A percentile compares a stretch with the other conserved stretches of the same genome.
These are phyloP conservation scores for Hemiprocne comata DNA, from an alignment of 2,113 vertebrate species.

Conservation along the genomic window DNA sequence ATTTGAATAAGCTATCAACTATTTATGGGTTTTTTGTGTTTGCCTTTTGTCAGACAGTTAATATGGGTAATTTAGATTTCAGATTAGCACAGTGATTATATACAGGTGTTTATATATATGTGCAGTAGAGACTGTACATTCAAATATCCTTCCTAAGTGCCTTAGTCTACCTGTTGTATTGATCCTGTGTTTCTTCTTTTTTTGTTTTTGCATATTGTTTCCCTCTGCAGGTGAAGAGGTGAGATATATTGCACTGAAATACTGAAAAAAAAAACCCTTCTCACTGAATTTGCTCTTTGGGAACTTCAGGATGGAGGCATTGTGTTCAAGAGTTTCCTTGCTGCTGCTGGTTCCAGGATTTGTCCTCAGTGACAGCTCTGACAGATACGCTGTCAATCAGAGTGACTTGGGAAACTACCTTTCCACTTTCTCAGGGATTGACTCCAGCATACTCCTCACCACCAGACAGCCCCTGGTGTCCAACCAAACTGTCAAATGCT, in stretches of 20 bases:
- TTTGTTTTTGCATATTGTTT: background rate
- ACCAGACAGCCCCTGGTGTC: slow-evolving; percentile 64
- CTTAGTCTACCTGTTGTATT: background rate
- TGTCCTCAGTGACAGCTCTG: slow-evolving; percentile 66
- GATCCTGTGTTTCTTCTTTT: background rate
- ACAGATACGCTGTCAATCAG: slow-evolving; percentile 61
- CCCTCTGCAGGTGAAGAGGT: slow-evolving; percentile 46
- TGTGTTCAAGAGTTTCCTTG: slow-evolving; percentile 66
- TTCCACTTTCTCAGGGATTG: slow-evolving; percentile 59
- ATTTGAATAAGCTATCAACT: background rate
- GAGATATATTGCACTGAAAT: background rate
- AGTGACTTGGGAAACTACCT: slow-evolving; percentile 42
- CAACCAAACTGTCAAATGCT: slow-evolving; percentile 74
- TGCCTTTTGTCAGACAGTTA: background rate
- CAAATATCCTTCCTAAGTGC: background rate
- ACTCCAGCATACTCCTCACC: slow-evolving; percentile 61
- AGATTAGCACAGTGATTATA: background rate
- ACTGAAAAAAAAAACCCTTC: background rate
- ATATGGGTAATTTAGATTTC: background rate
- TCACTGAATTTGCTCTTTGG: background rate
- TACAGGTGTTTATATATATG: background rate
- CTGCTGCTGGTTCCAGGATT: slow-evolving; percentile 66
- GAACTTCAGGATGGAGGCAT: slow-evolving; percentile 68
- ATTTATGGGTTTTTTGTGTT: background rate
- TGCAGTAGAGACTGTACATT: background rate